Base-by-base conservation (phyloP, 2,888 invertebrate genomes). In the Ichneumoninae sp. region DNA sequence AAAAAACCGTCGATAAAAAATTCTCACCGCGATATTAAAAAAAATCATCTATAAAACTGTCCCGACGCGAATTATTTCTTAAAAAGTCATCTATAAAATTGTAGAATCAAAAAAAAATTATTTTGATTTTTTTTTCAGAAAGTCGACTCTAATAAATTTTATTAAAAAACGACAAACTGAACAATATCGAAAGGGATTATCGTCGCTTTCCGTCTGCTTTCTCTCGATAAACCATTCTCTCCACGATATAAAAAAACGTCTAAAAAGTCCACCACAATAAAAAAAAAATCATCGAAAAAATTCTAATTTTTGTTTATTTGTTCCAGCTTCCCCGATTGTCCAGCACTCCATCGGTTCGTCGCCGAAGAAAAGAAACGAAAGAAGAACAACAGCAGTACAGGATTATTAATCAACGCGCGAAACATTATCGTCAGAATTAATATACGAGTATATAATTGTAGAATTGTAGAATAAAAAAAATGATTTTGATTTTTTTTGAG, bases 341-440 rank as follows among this genome's bases (percentile, higher is more conserved):
- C 30, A 47, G 33, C 74, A 47, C 13, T 22, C 4, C n/a, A 13
- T 19, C 36, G 30, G 33, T 33, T 52, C n/a, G 22, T 40, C 54
- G 40, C n/a, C n/a, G 36, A 40, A 10, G 36, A 54, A 36, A 40
- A 5, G 19, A 54, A 36, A 3, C 19, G 22, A 1, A 22, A 33
- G 22, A 57, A 16, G 44, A 57, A 22, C 69, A 26, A 30, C 16
- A n/a, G 50, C 33, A 4, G 19, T 33, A 57, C 40, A n/a, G 26
- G 57, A 57, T 57, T 44, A 73, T 63, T 63, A 63, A 63, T n/a
- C 6, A 33, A 16, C n/a, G 30, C 63, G 33, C 50, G 73, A 77
- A 63, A 76, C 66, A 77, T 80, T 63, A 70, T 84, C 76, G 77
- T 16, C 65, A 60, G 71, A 81, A 66, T 63, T 80, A 80, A 80